Evolutionary conservation across 1,140 invertebrate genomes (phyloP).

Genomic region (Bombus confusus): DNA sequence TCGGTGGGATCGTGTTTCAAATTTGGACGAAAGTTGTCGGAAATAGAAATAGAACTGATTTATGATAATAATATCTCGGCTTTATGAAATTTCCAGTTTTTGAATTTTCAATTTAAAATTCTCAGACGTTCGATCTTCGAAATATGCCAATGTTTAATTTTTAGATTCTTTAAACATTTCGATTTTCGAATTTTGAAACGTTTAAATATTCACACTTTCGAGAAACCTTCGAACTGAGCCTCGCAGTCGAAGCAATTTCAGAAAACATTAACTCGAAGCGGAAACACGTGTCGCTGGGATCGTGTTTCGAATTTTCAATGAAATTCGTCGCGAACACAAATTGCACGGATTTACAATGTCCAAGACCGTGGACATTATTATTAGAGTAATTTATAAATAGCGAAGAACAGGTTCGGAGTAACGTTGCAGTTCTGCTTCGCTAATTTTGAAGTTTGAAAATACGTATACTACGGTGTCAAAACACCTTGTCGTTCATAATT

Average conservation of each 20-base stretch:
- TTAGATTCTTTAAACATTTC: not conserved
- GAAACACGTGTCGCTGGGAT: constrained; percentile 1
- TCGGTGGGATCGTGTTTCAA: not conserved
- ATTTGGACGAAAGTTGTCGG: not conserved
- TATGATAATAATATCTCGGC: not conserved
- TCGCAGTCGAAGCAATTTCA: not conserved
- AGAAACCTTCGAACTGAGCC: not conserved
- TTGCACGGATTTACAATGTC: not conserved
- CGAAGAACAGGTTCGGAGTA: not conserved
- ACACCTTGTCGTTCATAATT: not conserved
- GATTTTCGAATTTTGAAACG: not conserved
- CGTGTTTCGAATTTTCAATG: not conserved
- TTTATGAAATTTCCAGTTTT: not conserved
- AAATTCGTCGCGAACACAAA: too few relatives aligned
- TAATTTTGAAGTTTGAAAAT: not conserved
- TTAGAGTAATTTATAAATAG: constrained; percentile 21
- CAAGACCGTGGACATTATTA: not conserved
- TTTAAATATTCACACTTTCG: not conserved
- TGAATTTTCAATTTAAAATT: not conserved
- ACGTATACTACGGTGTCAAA: not conserved
- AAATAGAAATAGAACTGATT: not conserved
- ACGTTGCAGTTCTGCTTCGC: not conserved
- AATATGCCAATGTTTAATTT: too few relatives aligned
- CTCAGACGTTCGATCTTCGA: not conserved
- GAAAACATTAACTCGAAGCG: not conserved